Base-by-base conservation (phyloP, 2,113 vertebrate genomes). In the Ceyx melanurus region DNA sequence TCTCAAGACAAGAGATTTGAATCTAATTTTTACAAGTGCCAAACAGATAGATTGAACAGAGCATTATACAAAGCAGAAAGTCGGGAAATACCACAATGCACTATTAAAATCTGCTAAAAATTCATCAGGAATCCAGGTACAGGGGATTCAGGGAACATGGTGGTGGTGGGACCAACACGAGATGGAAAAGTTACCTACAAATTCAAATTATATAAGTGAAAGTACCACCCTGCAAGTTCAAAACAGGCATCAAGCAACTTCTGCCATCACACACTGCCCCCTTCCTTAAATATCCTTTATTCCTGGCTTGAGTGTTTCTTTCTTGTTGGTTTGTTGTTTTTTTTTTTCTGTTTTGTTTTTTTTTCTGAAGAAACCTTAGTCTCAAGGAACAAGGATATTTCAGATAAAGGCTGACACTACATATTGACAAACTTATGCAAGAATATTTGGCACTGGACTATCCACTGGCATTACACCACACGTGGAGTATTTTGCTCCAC, bases 11-110 rank as follows among this genome's bases (percentile, higher is more conserved):
- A 90, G 53, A 82, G 54, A 91, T 85, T 70, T 86, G 45, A 94
- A 77, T 94, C 71, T 92, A 58, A 64, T 75, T 86, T 67, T 81
- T 37, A 53, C 2, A 48, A 72, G 21, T 76, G 50, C 86, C 62
- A 79, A 82, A 90, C 26, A 84, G 72, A 93, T 81, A 74, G 70
- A 92, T 62, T 87, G 92, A 93, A 90, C 33, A 82, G 17, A 64
- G 6, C 45, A 79, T 92, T 90, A 96, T 76, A 79, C 86, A 95
- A 93, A 96, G 76, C 60, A 92, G 43, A 73, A 23, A 77, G 75
- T 23, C 71, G 56, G 67, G 81, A 96, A 93, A 92, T 67, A 85
- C 42, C 61, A 45, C 40, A 50, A 23, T 17, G 29, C 7, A 10
- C 20, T 77, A 94, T 68, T 80, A 83, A 94, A 95, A 86, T 75